phyloP scores from a whole-genome alignment of 2,113 vertebrate species.

The Pygoscelis antarcticus region DNA sequence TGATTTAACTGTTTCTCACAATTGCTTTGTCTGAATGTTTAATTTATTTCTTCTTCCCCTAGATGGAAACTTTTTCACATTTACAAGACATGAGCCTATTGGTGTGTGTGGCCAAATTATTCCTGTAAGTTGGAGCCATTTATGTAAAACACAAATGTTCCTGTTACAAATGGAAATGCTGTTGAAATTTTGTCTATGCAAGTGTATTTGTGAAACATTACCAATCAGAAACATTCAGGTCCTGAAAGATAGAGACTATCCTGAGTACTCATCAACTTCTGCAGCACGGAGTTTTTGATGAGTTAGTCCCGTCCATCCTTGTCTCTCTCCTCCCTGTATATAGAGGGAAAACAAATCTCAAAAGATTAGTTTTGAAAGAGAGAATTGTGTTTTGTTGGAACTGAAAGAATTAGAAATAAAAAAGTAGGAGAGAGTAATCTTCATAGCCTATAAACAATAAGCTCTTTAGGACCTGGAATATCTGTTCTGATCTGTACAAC shows the following conservation, averaged over 20 bases:
- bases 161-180: not conserved
- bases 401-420: not conserved
- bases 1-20: not conserved
- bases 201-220: not conserved
- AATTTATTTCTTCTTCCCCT: slow-evolving; percentile 20
- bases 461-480: not conserved
- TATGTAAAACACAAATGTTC: not conserved
- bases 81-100: slow-evolving; percentile 87
- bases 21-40: not conserved
- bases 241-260: not conserved
- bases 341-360: not conserved
- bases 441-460: not conserved
- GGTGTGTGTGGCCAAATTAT: slow-evolving; percentile 90
- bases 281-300: not conserved
- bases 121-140: slow-evolving; percentile 79
- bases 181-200: not conserved
- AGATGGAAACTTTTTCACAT: slow-evolving; percentile 89
- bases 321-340: not conserved
- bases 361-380: not conserved
- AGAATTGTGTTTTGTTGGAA: not conserved
- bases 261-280: not conserved
- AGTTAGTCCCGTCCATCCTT: not conserved
- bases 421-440: not conserved
- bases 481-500: not conserved
- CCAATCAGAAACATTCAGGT: not conserved